Evolutionary conservation across 2,113 vertebrate species (phyloP), one percentile per base, ranked within the genome.

Genomic region (Paramisgurnus dabryanus): DNA sequence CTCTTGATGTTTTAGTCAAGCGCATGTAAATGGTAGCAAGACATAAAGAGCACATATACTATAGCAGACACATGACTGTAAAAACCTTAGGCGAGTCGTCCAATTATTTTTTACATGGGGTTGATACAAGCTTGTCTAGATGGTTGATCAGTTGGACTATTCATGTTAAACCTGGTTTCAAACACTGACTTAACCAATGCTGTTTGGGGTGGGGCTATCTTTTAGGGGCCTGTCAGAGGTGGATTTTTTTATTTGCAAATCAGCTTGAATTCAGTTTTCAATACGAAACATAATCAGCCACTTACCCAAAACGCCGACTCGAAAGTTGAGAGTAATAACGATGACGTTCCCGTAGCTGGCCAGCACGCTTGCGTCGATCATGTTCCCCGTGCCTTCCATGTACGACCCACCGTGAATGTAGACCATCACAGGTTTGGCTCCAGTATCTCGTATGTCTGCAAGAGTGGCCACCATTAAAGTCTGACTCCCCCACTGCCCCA

Each of bases 301-400:
- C 96, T 78, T 95, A 99, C 98, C 97, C 18, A 99, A 93, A 81
- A 99, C 97, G 78, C 98, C 98, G 53, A 99, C 97, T 13, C 98
- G 96, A 91, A 99, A 99, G 95, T 99, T 99, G 87, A 99, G 94
- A 79, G 98, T 99, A 94, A 99, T 98, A 87, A 99, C 96, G 74
- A 99, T 99, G 91, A 99, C 97, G 40, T 99, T 99, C 67, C 98
- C 98, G 0, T 99, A 99, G 94, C 98, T 99, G 91, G 98, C 98
- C 89, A 99, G 93, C 82, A 99, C 90, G n/a, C 97, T 99, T 89
- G 96, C 98, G 66, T 99, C 98, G 69, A 99, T 99, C 98, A 99
- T 98, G 94, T 99, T 99, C 83, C 98, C 98, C 0, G 97, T 99
- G 84, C 98, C 98, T 90, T 99, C 98, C 98, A 99, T 99, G 94